Evolutionary conservation across 2,888 invertebrate genomes (phyloP), one percentile per base, ranked within the genome.

Genomic region (Thecophora atra): DNA sequence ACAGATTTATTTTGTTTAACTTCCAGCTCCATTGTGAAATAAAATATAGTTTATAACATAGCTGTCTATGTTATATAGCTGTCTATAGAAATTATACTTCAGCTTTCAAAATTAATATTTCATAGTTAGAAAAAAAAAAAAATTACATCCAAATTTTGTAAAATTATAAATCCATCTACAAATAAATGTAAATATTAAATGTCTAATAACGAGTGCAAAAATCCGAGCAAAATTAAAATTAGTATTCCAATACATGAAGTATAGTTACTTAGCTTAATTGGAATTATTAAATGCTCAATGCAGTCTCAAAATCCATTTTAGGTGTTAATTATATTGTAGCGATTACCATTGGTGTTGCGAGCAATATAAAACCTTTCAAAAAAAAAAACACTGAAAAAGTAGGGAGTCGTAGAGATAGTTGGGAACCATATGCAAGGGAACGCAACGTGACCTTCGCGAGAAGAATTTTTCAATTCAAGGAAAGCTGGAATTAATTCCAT

Each of bases 31-130:
- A n/a, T n/a, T n/a, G n/a, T n/a, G n/a, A n/a, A n/a, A n/a, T n/a
- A n/a, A n/a, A n/a, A n/a, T n/a, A n/a, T n/a, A n/a, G n/a, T n/a
- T n/a, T n/a, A n/a, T n/a, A n/a, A n/a, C n/a, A n/a, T n/a, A n/a
- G n/a, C n/a, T n/a, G n/a, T n/a, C n/a, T n/a, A n/a, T n/a, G n/a
- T n/a, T n/a, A n/a, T n/a, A n/a, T n/a, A n/a, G n/a, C n/a, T n/a
- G n/a, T n/a, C n/a, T n/a, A n/a, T n/a, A n/a, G n/a, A n/a, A n/a
- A n/a, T n/a, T n/a, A n/a, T n/a, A n/a, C n/a, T n/a, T n/a, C 15
- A 56, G 21, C 56, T 56, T 56, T 56, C 56, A 56, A 56, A 56
- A 15, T 56, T 24, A 56, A 56, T 24, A 56, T 21, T 26, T 26
- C 13, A 24, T 2, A 26, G 13, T 15, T 26, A 56, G 2, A 26